Evolutionary conservation across 2,797 vertebrate species (phyloP), one percentile per base, ranked within the genome.

Genomic region (Diglossa cyanea): DNA sequence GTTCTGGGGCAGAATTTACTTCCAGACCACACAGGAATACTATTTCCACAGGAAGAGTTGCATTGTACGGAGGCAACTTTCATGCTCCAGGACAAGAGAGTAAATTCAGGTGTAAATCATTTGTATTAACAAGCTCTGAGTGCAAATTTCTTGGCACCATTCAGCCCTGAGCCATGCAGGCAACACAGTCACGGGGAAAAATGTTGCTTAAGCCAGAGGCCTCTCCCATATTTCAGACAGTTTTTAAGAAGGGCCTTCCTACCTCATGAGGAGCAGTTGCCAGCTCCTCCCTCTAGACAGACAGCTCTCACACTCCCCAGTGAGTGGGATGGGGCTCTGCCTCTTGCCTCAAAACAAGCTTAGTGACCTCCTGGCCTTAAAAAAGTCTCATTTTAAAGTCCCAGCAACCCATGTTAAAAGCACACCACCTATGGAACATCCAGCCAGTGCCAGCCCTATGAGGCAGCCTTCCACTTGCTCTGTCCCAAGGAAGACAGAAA

Each of bases 71-170:
- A 88, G 70, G 50, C 73, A 86, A 37, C 39, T 92, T 76, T 95
- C 42, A 72, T 1, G 53, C 93, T 92, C 35, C 75, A 53, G 91
- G 89, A 91, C 85, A 91, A 79, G 78, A 70, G 60, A 93, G 78
- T 57, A 71, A 91, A 94, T 39, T 91, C 87, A 88, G 57, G 85
- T 91, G 81, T 89, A 96, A 95, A 88, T 57, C 37, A 88, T 94
- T 94, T 86, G 79, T 93, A 90, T 40, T 72, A 90, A 93, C 79
- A 88, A 94, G 85, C 79, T 79, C 85, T 10, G 44, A 45, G 54
- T 39, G 79, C 58, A 54, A 62, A 62, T 58, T 93, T 90, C 94
- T 91, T 44, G 10, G 70, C 30, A 1, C 53, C 81, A 47, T n/a
- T 82, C 71, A 79, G 78, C 96, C 91, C 50, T 31, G 53, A 93